Conservation (phyloP, 2,113 vertebrate species). For the Poeciliopsis turrubarensis region DNA sequence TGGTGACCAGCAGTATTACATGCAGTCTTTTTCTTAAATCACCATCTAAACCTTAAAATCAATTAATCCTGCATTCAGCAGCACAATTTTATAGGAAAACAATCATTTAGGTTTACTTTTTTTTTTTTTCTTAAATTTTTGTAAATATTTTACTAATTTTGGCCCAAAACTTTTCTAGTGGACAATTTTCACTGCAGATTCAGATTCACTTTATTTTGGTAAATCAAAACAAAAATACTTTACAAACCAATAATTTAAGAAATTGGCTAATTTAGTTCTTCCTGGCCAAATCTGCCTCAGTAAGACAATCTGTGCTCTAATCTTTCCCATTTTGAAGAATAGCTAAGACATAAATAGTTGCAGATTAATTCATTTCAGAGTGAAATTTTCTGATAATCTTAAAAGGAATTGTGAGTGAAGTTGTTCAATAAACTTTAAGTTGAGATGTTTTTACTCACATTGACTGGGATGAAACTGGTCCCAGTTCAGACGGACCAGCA, state of each 20-base stretch:
- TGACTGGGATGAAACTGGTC: slow-evolving; percentile 25
- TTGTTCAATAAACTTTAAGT: background rate
- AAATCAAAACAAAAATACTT: no score
- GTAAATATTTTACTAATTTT: no score
- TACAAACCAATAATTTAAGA: no score
- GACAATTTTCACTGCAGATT: no score
- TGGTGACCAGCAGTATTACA: slow-evolving; percentile 3
- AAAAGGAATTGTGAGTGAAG: background rate
- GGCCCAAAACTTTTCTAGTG: no score
- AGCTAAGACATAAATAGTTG: no score
- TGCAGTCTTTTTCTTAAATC: background rate
- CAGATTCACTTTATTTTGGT: background rate
- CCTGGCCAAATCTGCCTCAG: background rate
- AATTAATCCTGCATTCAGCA: no score
- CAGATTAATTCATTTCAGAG: background rate
- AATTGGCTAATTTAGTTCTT: background rate
- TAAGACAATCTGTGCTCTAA: background rate
- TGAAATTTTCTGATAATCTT: background rate
- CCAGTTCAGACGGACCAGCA: background rate
- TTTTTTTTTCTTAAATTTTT: no score
- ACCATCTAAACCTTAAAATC: no score
- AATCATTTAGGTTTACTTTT: no score
- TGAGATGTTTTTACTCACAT: background rate
- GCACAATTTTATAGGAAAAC: no score
- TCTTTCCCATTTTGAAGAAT: background rate